Conservation (phyloP, 2,797 vertebrate species). For the Prunella strophiata region DNA sequence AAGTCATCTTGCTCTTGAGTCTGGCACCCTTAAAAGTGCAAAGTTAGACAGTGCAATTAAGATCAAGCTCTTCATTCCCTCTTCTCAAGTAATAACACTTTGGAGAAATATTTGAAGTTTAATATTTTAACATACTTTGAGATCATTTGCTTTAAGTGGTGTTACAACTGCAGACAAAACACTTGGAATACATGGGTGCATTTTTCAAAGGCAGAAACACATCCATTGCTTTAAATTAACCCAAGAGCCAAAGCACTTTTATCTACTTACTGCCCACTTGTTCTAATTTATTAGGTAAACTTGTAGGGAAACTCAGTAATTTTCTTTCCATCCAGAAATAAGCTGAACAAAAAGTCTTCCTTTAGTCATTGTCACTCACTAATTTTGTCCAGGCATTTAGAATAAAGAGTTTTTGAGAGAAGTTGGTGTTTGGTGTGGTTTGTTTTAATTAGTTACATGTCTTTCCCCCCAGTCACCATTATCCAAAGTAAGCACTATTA, state of each 20-base stretch:
- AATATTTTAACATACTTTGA: not conserved
- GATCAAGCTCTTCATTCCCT: not conserved
- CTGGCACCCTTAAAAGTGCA: not conserved
- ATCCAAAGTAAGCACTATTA: not conserved
- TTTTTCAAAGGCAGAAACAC: not conserved
- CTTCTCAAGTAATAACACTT: not conserved
- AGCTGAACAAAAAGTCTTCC: not conserved
- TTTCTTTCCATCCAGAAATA: not conserved
- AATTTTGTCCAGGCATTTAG: not conserved
- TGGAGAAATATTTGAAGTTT: not conserved
- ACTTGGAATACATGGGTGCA: not conserved
- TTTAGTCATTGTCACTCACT: not conserved
- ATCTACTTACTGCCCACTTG: not conserved
- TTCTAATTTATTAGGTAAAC: not conserved
- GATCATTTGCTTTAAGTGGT: not conserved
- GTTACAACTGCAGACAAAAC: not conserved
- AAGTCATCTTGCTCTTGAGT: not conserved
- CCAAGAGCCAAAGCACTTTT: not conserved
- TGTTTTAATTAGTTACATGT: not conserved
- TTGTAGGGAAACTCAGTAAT: not conserved
- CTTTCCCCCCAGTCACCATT: not conserved
- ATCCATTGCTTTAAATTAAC: not conserved
- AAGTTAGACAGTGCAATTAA: not conserved
- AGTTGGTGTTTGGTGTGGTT: rapidly evolving
- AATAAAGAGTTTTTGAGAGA: not conserved